A percentile compares a stretch with the other conserved stretches of the same genome.
phyloP scores from a whole-genome alignment of 2,797 vertebrate genomes.

The Loriculus beryllinus region DNA sequence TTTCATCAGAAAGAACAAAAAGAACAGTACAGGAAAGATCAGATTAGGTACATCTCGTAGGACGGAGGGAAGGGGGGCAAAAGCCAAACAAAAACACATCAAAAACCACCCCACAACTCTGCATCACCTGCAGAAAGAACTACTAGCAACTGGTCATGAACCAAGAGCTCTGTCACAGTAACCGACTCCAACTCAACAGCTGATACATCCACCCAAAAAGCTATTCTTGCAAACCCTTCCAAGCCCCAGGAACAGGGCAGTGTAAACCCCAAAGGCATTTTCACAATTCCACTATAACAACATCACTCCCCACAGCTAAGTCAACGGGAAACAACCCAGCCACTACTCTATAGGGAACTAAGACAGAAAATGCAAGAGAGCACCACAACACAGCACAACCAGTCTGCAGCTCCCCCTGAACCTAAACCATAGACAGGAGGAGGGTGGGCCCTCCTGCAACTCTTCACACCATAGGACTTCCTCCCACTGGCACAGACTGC shows the following conservation, averaged over 20 bases:
- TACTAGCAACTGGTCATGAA: not conserved
- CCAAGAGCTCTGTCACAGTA: not conserved
- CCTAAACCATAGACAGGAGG: not conserved
- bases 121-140: not conserved
- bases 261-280: not conserved
- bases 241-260: not conserved
- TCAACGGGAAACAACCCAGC: not conserved
- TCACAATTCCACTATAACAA: not conserved
- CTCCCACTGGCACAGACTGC: accelerated
- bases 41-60: not conserved
- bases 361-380: not conserved
- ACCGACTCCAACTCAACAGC: not conserved
- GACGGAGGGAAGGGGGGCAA: not conserved
- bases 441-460: not conserved
- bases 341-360: not conserved
- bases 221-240: not conserved
- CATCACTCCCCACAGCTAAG: not conserved
- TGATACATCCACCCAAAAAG: not conserved
- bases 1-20: not conserved
- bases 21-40: not conserved
- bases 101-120: not conserved
- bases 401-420: not conserved
- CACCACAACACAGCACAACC: not conserved
- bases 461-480: not conserved
- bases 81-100: not conserved